Conservation (phyloP, 1,140 invertebrate species). For the Trachymyrmex cornetzi region DNA sequence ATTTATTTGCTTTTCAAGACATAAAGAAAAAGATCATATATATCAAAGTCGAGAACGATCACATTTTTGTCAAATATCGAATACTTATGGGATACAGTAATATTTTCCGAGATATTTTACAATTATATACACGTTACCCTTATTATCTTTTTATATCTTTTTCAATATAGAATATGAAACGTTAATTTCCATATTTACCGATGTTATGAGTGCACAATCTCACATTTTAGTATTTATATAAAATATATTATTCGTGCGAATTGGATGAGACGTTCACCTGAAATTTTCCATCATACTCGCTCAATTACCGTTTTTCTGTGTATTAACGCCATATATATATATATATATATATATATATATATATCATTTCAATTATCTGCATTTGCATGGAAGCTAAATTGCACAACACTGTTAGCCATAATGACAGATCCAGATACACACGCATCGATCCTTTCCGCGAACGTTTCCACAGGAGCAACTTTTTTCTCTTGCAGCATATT, state of each 20-base stretch:
- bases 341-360: conserved; percentile 21
- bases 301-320: conserved; percentile 24
- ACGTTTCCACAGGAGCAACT: conserved; percentile 1
- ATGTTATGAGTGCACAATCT: neutral
- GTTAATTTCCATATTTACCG: neutral
- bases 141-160: no score
- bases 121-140: no score
- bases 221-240: neutral
- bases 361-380: conserved; percentile 40
- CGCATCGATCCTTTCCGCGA: conserved; percentile 36
- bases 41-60: neutral
- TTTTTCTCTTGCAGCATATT: conserved; percentile 27
- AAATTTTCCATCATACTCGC: conserved; percentile 2
- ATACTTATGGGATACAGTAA: neutral
- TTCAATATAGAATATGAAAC: no score
- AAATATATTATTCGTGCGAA: neutral
- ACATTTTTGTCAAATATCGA: neutral
- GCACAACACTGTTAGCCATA: conserved; percentile 41
- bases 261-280: neutral
- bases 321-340: conserved; percentile 19
- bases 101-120: neutral
- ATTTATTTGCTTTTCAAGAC: neutral
- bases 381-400: conserved; percentile 31
- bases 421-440: conserved; percentile 50
- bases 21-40: neutral